Conservation (phyloP, 2,113 vertebrate species). For the Podocnemis expansa region DNA sequence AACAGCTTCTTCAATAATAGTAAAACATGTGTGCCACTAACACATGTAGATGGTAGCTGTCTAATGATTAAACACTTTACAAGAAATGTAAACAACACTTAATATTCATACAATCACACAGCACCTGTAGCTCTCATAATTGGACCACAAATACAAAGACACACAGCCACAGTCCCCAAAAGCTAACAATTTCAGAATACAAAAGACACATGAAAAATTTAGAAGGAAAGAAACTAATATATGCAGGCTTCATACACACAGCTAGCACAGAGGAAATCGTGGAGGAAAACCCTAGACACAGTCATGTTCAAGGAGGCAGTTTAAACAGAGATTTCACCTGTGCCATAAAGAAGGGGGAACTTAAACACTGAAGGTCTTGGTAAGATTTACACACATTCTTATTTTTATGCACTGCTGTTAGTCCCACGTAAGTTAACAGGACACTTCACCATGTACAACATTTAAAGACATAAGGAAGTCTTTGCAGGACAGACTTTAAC, state of each 20-base stretch:
- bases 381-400: background rate
- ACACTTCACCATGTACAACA: too few relatives aligned
- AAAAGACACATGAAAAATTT: background rate
- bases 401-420: background rate
- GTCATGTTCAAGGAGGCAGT: background rate
- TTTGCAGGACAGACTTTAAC: too few relatives aligned
- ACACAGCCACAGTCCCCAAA: too few relatives aligned
- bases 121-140: background rate
- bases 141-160: background rate
- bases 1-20: background rate
- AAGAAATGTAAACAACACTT: conserved; percentile 37
- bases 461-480: too few relatives aligned
- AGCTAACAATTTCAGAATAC: too few relatives aligned
- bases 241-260: background rate
- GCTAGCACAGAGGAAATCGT: background rate
- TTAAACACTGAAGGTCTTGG: background rate
- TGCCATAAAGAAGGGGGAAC: background rate
- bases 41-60: conserved; percentile 25
- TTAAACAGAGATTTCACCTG: accelerated
- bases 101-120: conserved; percentile 19
- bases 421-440: too few relatives aligned
- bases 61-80: conserved; percentile 23
- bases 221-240: background rate
- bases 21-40: conserved; percentile 49
- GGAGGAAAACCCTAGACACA: background rate